Evolutionary conservation across 2,797 vertebrate genomes (phyloP).

Genomic region (Pseudotriccus pelzelni): DNA sequence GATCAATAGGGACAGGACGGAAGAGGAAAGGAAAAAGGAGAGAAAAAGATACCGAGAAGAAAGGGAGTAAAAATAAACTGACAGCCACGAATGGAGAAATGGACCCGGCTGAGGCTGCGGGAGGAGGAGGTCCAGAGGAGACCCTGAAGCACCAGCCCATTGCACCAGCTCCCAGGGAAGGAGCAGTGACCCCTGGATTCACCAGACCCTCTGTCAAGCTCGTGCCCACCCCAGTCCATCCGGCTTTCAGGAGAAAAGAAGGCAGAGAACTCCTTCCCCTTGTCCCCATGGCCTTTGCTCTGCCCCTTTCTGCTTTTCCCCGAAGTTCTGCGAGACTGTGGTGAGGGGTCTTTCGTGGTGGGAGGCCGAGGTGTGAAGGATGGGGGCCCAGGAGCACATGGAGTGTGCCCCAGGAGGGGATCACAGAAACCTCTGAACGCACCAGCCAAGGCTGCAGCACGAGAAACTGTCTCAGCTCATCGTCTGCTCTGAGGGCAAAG

Average conservation of each 20-base stretch:
- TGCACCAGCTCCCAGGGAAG: neutral
- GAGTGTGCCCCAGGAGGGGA: no score
- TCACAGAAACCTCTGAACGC: neutral
- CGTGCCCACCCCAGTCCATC: neutral
- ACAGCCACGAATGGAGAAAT: neutral
- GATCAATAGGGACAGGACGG: constrained; percentile 68
- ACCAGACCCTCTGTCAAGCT: neutral
- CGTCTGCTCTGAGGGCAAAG: neutral
- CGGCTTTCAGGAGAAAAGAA: neutral
- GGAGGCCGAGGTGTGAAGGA: neutral
- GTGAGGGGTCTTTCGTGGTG: neutral
- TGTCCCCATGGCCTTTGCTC: neutral
- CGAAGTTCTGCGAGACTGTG: neutral
- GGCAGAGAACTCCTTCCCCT: neutral
- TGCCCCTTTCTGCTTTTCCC: neutral
- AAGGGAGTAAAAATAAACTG: constrained; percentile 53
- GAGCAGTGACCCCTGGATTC: neutral
- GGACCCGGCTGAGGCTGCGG: neutral
- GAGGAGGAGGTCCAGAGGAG: neutral
- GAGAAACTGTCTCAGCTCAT: fast-evolving
- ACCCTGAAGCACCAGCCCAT: neutral
- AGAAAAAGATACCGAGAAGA: neutral
- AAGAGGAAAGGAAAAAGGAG: neutral
- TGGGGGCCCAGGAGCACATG: fast-evolving
- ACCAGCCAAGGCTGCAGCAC: neutral